Evolutionary conservation across 2,113 vertebrate species (phyloP).

Genomic region (Oncorhynchus tshawytscha): DNA sequence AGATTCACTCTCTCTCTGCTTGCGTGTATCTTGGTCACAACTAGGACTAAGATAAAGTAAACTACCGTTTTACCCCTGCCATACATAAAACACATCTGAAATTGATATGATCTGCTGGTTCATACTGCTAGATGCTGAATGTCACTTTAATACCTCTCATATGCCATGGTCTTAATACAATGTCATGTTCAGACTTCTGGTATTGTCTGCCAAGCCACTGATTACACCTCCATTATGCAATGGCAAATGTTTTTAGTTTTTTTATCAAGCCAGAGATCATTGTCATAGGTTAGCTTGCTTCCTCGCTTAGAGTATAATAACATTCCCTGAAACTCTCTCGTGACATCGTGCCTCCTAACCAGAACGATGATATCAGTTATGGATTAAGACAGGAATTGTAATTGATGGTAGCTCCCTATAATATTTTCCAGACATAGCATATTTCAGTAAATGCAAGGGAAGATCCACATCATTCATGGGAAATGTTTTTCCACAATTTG

Average conservation of each 20-base stretch:
- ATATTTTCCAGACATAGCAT: no score
- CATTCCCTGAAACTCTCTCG: constrained; percentile 13
- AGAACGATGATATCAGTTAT: background rate
- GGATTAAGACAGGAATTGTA: background rate
- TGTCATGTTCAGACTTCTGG: constrained; percentile 16
- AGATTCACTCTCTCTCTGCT: constrained; percentile 8
- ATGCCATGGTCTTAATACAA: constrained; percentile 19
- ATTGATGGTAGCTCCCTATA: background rate
- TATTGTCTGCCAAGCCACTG: constrained; percentile 16
- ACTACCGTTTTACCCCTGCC: background rate
- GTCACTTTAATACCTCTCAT: constrained; percentile 1
- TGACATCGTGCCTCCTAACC: constrained; percentile 11
- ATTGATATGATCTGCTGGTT: constrained; percentile 6
- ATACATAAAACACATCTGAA: background rate
- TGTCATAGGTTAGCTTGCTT: constrained; percentile 14
- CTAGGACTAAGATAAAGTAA: background rate
- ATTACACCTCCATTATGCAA: constrained; percentile 41
- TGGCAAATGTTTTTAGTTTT: constrained; percentile 24
- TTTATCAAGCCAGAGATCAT: constrained; percentile 25
- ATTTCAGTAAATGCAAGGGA: no score
- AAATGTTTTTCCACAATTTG: no score
- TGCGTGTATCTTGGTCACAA: background rate
- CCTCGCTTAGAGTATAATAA: constrained; percentile 1
- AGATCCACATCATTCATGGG: background rate
- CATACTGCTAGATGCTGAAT: constrained; percentile 19